A percentile compares a stretch with the other conserved stretches of the same genome.
phyloP scores from a whole-genome alignment of 2,888 invertebrate species.

The Crematogaster levior region DNA sequence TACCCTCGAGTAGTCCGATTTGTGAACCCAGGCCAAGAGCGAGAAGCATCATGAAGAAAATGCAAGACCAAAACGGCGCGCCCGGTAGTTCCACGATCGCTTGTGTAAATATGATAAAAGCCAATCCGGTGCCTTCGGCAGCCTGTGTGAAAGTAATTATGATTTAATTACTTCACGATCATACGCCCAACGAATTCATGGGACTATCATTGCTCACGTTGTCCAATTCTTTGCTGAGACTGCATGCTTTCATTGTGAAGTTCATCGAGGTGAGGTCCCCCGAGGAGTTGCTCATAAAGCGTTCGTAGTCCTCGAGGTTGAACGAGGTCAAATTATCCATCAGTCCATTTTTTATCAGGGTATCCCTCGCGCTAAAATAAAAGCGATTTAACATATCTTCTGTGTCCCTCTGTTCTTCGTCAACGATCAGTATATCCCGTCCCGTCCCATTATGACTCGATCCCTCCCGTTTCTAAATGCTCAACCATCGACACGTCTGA shows the following conservation, averaged over 20 bases:
- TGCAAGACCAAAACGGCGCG: slow-evolving; percentile 97
- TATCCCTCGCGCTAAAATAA: slow-evolving; percentile 42
- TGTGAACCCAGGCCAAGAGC: slow-evolving; percentile 97
- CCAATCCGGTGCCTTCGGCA: slow-evolving; percentile 97
- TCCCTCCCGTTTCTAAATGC: slow-evolving; percentile 38
- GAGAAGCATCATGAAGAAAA: slow-evolving; percentile 98
- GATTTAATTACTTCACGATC: neutral
- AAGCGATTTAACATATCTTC: slow-evolving; percentile 40
- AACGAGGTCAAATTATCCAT: neutral
- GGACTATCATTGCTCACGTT: slow-evolving; percentile 87
- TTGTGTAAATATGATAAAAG: slow-evolving; percentile 99
- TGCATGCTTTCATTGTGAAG: slow-evolving; percentile 89
- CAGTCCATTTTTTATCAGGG: slow-evolving; percentile 1
- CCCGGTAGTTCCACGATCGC: slow-evolving; percentile 97
- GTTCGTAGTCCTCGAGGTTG: slow-evolving; percentile 87
- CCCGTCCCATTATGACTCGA: slow-evolving; percentile 27
- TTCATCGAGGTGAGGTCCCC: slow-evolving; percentile 80
- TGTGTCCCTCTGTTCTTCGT: slow-evolving; percentile 29
- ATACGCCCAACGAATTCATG: neutral
- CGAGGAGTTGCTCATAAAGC: slow-evolving; percentile 85
- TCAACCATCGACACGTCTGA: slow-evolving; percentile 18
- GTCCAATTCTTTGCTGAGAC: slow-evolving; percentile 91
- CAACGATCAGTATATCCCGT: slow-evolving; percentile 34
- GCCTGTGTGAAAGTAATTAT: slow-evolving; percentile 88
- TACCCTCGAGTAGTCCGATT: slow-evolving; percentile 98